These are phyloP conservation scores for Circaetus gallicus DNA, from an alignment of 2,113 vertebrate genomes.

Conservation along the genomic window DNA sequence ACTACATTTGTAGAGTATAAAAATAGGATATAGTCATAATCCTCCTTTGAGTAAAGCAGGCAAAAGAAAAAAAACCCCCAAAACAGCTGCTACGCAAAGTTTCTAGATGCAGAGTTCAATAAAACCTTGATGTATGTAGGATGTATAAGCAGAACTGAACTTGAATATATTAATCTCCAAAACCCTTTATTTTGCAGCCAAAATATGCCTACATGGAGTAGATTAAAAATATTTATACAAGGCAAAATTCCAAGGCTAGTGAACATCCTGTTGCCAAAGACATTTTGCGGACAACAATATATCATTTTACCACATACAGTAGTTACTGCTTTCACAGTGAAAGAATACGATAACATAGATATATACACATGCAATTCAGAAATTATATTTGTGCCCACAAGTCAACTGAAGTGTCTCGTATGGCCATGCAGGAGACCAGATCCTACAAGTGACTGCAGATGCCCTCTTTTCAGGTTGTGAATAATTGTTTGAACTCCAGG, in stretches of 20 bases:
- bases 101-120: conserved; percentile 63
- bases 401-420: background rate
- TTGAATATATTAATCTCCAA: conserved; percentile 65
- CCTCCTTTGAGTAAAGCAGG: conserved; percentile 19
- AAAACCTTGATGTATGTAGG: conserved; percentile 66
- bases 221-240: conserved; percentile 73
- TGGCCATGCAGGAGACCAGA: background rate
- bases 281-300: conserved; percentile 58
- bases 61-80: background rate
- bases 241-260: conserved; percentile 68
- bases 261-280: conserved; percentile 70
- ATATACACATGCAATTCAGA: conserved; percentile 5
- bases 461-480: background rate
- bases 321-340: conserved; percentile 56
- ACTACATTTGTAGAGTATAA: conserved; percentile 55
- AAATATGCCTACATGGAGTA: conserved; percentile 69
- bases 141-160: conserved; percentile 59
- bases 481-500: background rate
- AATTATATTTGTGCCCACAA: conserved; percentile 31
- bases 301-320: conserved; percentile 71
- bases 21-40: conserved; percentile 51
- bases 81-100: conserved; percentile 49
- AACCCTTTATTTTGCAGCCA: conserved; percentile 65
- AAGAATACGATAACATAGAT: conserved; percentile 41
- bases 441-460: background rate